phyloP scores from a whole-genome alignment of 2,888 invertebrate genomes.

The Sylvicola cinctus region DNA sequence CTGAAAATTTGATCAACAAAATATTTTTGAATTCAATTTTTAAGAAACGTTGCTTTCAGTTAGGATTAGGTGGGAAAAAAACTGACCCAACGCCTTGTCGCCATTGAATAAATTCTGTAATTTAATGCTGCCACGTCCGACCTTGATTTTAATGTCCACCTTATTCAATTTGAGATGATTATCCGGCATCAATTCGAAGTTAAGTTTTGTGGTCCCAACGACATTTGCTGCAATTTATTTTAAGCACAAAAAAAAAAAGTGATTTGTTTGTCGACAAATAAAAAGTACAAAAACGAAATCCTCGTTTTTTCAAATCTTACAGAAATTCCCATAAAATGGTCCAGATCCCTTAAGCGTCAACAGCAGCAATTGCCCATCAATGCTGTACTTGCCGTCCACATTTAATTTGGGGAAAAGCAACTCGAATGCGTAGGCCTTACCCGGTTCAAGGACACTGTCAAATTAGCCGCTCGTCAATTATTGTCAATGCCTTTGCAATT shows the following conservation, averaged over 20 bases:
- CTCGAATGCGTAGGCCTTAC: constrained; percentile 20
- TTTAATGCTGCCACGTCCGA: constrained; percentile 26
- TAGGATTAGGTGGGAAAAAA: too few species aligned
- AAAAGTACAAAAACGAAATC: too few species aligned
- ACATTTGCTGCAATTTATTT: constrained; percentile 21
- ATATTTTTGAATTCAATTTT: too few species aligned
- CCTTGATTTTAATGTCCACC: constrained; percentile 25
- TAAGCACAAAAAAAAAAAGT: too few species aligned
- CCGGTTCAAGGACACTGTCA: constrained; percentile 21
- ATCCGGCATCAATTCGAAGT: constrained; percentile 20
- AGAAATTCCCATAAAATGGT: constrained; percentile 30
- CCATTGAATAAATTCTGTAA: constrained; percentile 32
- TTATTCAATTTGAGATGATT: constrained; percentile 24
- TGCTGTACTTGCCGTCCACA: constrained; percentile 29
- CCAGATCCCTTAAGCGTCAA: constrained; percentile 32
- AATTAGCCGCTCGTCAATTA: constrained; percentile 3
- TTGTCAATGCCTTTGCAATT: background rate
- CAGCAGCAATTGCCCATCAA: constrained; percentile 31
- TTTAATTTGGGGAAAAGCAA: constrained; percentile 28
- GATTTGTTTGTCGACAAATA: too few species aligned
- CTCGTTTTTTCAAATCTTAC: too few species aligned
- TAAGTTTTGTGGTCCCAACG: constrained; percentile 15
- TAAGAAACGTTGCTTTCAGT: too few species aligned
- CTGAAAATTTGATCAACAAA: constrained; percentile 12
- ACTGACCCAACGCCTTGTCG: constrained; percentile 30